Evolutionary conservation across 2,113 vertebrate genomes (phyloP), one percentile per base, ranked within the genome.

Genomic region (Leptobrachium ailaonicum): DNA sequence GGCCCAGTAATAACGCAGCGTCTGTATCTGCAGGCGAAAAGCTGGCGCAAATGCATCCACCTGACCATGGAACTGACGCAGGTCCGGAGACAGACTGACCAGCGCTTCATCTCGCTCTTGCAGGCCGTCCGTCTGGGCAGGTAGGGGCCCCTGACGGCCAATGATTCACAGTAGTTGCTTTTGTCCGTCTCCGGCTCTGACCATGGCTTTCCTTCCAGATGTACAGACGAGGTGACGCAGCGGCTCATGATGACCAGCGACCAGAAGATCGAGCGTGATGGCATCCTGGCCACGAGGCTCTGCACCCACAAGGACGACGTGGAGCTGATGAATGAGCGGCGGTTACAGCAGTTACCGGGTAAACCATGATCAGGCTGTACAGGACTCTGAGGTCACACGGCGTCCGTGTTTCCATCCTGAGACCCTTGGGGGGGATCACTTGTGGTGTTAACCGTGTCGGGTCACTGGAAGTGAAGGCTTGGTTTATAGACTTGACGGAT

Each of bases 241-340:
- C 91, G 89, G 84, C 89, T 99, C 77, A 86, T 86, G 84, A 88
- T 88, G 70, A 99, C 96, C 0, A 88, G 93, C 70, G 80, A 88
- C 79, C 93, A 96, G 83, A 91, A 81, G 56, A 94, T 98, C 2
- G 97, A 96, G 86, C 87, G 80, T 68, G 95, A 98, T 5, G 97
- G 96, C 45, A 97, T 99, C 82, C 85, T 98, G 83, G 97, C 98
- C n/a, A 99, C 97, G 0, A 91, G 94, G 73, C 93, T 99, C 66
- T 99, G 98, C 86, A 99, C 98, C 0, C 98, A 99, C 88, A 98
- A 96, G 86, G 95, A 98, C 54, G 98, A 99, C 0, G 97, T 99
- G 71, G 96, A 96, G 82, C 86, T 96, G 68, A 99, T 96, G 6
- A 99, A 99, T 0, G 88, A 95, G 82, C 95, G 86, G 66, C 66